Base-by-base conservation (phyloP, 1,140 invertebrate species). In the Globodera ellingtonae region DNA sequence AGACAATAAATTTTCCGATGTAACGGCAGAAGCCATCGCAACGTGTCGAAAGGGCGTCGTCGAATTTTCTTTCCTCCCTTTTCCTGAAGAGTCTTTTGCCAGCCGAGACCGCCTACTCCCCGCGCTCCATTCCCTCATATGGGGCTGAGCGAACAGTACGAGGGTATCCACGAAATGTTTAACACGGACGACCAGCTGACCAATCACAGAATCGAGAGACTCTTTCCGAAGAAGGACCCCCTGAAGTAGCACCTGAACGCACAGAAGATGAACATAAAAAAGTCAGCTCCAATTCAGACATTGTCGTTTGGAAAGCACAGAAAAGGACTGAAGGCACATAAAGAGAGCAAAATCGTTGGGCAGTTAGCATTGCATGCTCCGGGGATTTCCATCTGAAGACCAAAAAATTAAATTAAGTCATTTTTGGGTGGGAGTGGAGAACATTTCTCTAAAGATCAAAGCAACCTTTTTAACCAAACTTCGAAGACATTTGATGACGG, bases 401-500 rank as follows among this genome's bases (percentile, higher is more conserved):
- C n/a, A 21, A 13, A 65, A 65, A 65, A 15, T 65, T 65, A 65
- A 15, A 13, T 13, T 65, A 21, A 65, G 21, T 65, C 13, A 1
- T 65, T 21, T 15, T 13, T 65, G 2, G 13, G 1, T 65, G 59
- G 21, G 59, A 15, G 3, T 0, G 35, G 35, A 35, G 35, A 35
- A 35, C 1, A 35, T 35, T 35, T 35, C 35, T 35, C 35, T 35
- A 35, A 35, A 35, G 1, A 35, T 3, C 35, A 35, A 35, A 35
- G 35, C 1, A 65, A 94, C 93, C 83, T 93, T 92, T 90, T 90
- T 91, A 47, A 92, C 91, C 77, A 94, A 89, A 72, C 91, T 92
- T 86, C 92, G 91, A 65, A 94, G 89, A 89, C 92, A 93, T 81
- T 90, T 89, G 86, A 92, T 92, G n/a, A 94, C 91, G 67, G 92